Base-by-base conservation (phyloP, 2,113 vertebrate species). In the Ophiodon elongatus region DNA sequence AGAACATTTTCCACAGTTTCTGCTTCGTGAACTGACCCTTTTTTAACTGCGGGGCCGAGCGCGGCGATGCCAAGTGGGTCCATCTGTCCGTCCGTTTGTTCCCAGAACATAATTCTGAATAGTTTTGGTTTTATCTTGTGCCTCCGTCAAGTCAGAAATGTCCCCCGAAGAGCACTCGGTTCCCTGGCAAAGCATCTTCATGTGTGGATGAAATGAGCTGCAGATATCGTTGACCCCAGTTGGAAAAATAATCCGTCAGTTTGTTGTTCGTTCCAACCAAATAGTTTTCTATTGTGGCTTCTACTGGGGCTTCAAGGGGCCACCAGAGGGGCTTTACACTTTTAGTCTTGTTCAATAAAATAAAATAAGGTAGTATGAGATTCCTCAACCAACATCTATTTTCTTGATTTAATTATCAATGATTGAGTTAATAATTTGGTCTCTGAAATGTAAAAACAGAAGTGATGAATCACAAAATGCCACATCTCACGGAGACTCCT, bases 61-160 rank as follows among this genome's bases (percentile, higher is more conserved):
- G 69, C 71, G 50, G 65, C 6, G 7, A 13, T 5, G 54, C n/a
- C n/a, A 0, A n/a, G n/a, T 33, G 2, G 0, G 41, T 82, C 59
- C 19, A 73, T 73, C 70, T 50, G 39, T 60, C 9, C 33, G 45
- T 64, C 45, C 0, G n/a, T 41, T 56, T 54, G 77, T n/a, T 37
- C 0, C 33, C 29, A 31, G 14, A 39, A 6, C 0, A 39, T 29
- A 11, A 35, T 69, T 1, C 31, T 13, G 57, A 62, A 69, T 31
- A 25, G 19, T 59, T 65, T 39, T 17, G 41, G 8, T n/a, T 75
- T 70, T 23, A 75, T 2, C n/a, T 25, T 2, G 2, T 13, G 25
- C 13, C 21, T 31, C 25, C 37, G 45, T 68, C 8, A 4, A 50
- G 17, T 41, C 66, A 23, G 17, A 62, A 33, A 37, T 60, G 10